Evolutionary conservation across 2,888 invertebrate species (phyloP), one percentile per base, ranked within the genome.

Genomic region (Hirtodrosophila alboralis): DNA sequence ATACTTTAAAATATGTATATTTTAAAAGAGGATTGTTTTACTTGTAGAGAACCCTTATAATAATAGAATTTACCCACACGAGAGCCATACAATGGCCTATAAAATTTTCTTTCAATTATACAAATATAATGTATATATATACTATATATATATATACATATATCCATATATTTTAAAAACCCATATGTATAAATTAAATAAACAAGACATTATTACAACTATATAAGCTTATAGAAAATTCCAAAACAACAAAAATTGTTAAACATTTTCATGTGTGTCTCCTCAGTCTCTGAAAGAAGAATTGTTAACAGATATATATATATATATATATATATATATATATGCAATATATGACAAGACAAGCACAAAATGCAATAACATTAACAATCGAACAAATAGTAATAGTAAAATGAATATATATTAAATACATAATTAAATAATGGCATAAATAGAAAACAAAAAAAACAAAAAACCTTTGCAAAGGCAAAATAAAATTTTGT

Each of bases 401-500:
- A 37, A 60, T 33, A 36, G 31, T 47, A 43, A 1, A 6, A 49
- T 26, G 30, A 57, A 33, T 7, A 28, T 33, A 33, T 2, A n/a
- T n/a, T n/a, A n/a, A n/a, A 23, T 26, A 30, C 18, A 31, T 13
- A 47, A 34, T 12, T 18, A 51, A 3, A 23, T 36, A 51, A 43
- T 34, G 40, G 23, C 53, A 28, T 59, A 16, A 30, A 33, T 27
- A 27, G 44, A 38, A 16, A 4, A 30, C 13, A 26, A 8, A 34
- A 49, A 38, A 16, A 4, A 30, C 13, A 26, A 8, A 34, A n/a
- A 27, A 33, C 37, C 31, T 33, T 52, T 21, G 28, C 33, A 14
- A 47, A 45, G 41, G 59, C 40, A 62, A 44, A 76, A 81, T 78
- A 81, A 77, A 76, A 47, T 53, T 64, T 59, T 43, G n/a, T n/a